These are phyloP conservation scores for Ctenomys sociabilis DNA, from an alignment of 2,113 vertebrate species.

Conservation along the genomic window DNA sequence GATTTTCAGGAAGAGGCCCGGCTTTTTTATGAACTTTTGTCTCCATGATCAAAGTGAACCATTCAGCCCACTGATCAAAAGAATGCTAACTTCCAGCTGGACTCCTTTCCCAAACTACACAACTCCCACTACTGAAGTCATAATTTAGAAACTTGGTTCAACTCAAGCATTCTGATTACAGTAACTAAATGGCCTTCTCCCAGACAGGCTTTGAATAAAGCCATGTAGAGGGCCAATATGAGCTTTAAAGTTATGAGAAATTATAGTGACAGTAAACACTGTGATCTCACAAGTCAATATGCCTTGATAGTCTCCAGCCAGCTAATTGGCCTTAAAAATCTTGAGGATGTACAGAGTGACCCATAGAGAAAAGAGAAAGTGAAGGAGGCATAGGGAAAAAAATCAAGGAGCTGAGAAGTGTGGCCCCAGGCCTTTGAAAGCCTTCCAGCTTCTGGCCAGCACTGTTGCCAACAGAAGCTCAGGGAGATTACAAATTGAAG, in stretches of 20 bases:
- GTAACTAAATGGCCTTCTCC: constrained; percentile 53
- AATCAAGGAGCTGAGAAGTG: not conserved
- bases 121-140: constrained; percentile 68
- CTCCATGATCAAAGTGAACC: constrained; percentile 86
- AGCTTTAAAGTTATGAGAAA: constrained; percentile 76
- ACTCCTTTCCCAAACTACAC: constrained; percentile 72
- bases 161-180: constrained; percentile 84
- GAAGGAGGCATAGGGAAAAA: not conserved
- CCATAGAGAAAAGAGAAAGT: not conserved
- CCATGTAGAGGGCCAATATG: constrained; percentile 61
- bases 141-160: constrained; percentile 82
- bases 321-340: constrained; percentile 80
- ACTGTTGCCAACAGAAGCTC: constrained; percentile 59
- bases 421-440: not conserved
- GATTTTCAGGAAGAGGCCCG: constrained; percentile 82
- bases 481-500: constrained; percentile 65
- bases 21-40: constrained; percentile 84
- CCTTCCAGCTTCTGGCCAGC: constrained; percentile 3
- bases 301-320: constrained; percentile 59
- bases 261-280: constrained; percentile 75
- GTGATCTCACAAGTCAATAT: constrained; percentile 51
- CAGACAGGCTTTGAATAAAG: constrained; percentile 68
- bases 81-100: constrained; percentile 81
- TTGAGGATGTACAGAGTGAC: constrained; percentile 56
- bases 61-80: constrained; percentile 85